These are phyloP conservation scores for Tiliacea aurago DNA, from an alignment of 2,888 invertebrate species.

Conservation along the genomic window DNA sequence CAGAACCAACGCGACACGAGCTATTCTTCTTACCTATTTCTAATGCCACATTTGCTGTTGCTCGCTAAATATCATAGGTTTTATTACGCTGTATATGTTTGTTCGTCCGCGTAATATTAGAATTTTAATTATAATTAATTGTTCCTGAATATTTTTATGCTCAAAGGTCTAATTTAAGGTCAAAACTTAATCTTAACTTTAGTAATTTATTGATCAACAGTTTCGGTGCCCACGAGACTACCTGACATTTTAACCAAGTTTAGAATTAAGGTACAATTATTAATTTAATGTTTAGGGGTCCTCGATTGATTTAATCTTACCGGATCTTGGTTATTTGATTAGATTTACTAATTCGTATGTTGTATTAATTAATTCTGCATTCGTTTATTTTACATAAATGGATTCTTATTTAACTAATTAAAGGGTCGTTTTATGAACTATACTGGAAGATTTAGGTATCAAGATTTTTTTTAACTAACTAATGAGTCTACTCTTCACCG, in stretches of 20 bases:
- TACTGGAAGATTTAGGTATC: too few relatives aligned
- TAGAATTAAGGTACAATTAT: too few relatives aligned
- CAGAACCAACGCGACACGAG: too few relatives aligned
- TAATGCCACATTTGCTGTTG: not conserved
- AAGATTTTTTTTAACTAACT: too few relatives aligned
- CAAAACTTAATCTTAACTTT: not conserved
- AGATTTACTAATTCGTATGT: not conserved
- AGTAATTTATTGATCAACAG: not conserved
- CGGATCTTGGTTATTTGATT: not conserved
- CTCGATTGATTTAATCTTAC: too few relatives aligned
- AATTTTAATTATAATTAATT: not conserved
- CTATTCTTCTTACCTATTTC: too few relatives aligned
- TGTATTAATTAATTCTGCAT: not conserved
- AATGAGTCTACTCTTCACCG: too few relatives aligned
- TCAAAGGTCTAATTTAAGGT: not conserved
- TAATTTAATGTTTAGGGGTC: too few relatives aligned
- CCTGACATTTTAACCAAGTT: not conserved
- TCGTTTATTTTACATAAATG: not conserved
- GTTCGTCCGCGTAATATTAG: too few relatives aligned
- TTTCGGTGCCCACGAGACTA: not conserved
- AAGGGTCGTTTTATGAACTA: too few relatives aligned
- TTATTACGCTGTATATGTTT: not conserved
- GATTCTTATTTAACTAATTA: not conserved
- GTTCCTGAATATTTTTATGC: not conserved
- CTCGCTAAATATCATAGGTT: not conserved